phyloP scores from a whole-genome alignment of 2,797 vertebrate species.

The Enteromius radiatus region DNA sequence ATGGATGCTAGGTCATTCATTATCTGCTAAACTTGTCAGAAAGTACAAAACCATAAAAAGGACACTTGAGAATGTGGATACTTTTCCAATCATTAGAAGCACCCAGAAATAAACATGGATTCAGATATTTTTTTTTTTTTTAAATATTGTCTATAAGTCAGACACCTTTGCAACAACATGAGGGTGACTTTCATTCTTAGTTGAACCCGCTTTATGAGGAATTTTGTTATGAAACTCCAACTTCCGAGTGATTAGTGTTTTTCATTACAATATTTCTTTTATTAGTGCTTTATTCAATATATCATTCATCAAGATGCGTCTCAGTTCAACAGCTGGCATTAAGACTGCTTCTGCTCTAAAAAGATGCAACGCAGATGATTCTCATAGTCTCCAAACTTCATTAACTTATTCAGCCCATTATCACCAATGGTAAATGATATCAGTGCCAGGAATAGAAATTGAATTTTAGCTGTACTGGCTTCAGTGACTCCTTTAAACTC shows the following conservation, averaged over 20 bases:
- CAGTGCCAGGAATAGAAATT: conserved; percentile 36
- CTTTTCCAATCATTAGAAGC: background rate
- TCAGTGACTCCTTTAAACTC: conserved; percentile 40
- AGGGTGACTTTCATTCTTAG: background rate
- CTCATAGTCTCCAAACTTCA: conserved; percentile 39
- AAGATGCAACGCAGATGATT: conserved; percentile 32
- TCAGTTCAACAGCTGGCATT: conserved; percentile 19
- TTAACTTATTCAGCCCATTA: conserved; percentile 50
- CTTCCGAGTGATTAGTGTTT: background rate
- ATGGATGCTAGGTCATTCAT: conserved; percentile 6
- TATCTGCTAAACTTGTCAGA: background rate
- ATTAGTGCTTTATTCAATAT: background rate
- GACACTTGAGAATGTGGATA: background rate
- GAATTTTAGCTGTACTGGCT: conserved; percentile 39
- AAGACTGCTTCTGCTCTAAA: conserved; percentile 13
- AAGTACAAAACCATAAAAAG: conserved; percentile 8
- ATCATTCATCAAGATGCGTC: conserved; percentile 18
- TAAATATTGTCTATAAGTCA: background rate
- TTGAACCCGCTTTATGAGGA: background rate
- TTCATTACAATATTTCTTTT: background rate
- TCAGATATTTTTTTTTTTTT: background rate
- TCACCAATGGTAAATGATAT: conserved; percentile 45
- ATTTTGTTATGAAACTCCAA: background rate
- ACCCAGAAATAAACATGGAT: no score
- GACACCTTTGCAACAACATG: background rate